phyloP scores from a whole-genome alignment of 2,113 vertebrate genomes.

The Psittacus erithacus region DNA sequence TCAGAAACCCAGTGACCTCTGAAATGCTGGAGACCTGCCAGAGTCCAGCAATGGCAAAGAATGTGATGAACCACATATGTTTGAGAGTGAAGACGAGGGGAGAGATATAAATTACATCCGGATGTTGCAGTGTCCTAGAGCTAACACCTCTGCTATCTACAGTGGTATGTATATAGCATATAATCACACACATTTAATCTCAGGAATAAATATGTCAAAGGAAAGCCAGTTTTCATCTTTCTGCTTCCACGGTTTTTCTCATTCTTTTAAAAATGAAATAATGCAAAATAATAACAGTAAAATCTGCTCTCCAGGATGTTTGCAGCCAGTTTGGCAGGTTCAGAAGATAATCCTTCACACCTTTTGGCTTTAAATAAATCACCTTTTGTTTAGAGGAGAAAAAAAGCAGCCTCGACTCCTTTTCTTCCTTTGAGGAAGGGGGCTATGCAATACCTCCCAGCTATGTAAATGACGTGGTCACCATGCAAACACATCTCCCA shows the following conservation, averaged over 20 bases:
- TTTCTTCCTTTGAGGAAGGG: not conserved
- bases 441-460: not conserved
- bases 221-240: constrained; percentile 10
- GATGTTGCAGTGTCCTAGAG: not conserved
- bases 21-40: not conserved
- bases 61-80: not conserved
- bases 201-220: not conserved
- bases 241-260: constrained; percentile 7
- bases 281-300: not conserved
- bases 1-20: not conserved
- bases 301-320: constrained; percentile 12
- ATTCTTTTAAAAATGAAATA: not conserved
- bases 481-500: not conserved
- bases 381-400: not conserved
- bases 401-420: not conserved
- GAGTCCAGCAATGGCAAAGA: not conserved
- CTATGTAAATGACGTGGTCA: not conserved
- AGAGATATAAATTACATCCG: not conserved
- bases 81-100: not conserved
- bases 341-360: constrained; percentile 46
- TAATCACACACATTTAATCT: not conserved
- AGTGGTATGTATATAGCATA: not conserved
- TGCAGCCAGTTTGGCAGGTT: constrained; percentile 22
- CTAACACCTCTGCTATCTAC: not conserved
- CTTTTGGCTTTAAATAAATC: constrained; percentile 34